These are phyloP conservation scores for Cricetomys ansorgei DNA, from an alignment of 2,113 vertebrate genomes.

Conservation along the genomic window DNA sequence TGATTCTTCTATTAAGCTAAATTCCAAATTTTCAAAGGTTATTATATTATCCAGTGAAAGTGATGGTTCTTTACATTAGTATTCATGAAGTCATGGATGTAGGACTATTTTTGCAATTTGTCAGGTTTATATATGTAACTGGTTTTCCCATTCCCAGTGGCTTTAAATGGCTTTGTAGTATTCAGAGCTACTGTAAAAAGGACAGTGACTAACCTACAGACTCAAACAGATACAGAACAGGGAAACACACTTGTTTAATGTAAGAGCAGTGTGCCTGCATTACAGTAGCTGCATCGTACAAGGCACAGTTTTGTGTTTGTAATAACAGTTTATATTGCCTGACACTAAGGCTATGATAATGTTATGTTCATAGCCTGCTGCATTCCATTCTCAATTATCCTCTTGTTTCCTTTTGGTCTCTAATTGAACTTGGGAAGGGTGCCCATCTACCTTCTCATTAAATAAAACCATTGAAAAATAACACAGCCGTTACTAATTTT, in stretches of 20 bases:
- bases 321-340: too few relatives aligned
- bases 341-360: too few relatives aligned
- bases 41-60: background rate
- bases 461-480: too few relatives aligned
- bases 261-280: background rate
- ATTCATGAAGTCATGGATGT: background rate
- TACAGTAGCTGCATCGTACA: background rate
- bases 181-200: background rate
- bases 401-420: too few relatives aligned
- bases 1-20: conserved; percentile 57
- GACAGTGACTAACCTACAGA: background rate
- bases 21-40: conserved; percentile 50
- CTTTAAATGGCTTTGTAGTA: background rate
- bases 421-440: too few relatives aligned
- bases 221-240: background rate
- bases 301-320: background rate
- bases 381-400: too few relatives aligned
- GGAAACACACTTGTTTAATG: background rate
- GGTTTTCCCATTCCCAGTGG: background rate
- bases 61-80: background rate
- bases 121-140: background rate
- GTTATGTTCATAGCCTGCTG: too few relatives aligned
- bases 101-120: background rate
- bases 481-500: too few relatives aligned
- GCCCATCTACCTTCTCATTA: too few relatives aligned